Base-by-base conservation (phyloP, 2,888 invertebrate genomes). In the Brachyptera putata region DNA sequence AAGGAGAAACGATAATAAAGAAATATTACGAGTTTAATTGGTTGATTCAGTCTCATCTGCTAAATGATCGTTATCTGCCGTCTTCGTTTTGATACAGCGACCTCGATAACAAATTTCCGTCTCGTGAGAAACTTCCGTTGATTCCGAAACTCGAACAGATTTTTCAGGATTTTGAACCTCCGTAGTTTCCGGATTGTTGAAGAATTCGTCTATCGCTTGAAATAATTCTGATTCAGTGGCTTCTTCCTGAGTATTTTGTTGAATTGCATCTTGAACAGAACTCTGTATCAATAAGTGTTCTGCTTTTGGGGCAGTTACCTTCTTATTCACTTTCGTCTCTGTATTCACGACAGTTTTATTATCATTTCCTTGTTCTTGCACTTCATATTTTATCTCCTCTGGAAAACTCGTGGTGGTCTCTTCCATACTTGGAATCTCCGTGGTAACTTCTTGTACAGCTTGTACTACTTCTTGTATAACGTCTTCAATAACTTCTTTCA, bases 51-150 rank as follows among this genome's bases (percentile, higher is more conserved):
- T 16, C 21, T 58, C 48, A 30, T 36, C 58, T 26, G 36, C 43
- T 14, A 57, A 22, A 26, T 61, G 57, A 36, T 61, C 57, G 55
- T 18, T 41, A 13, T 57, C 60, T 13, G 37, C 41, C 9, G 61
- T 46, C 37, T 70, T 71, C n/a, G 78, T 77, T 76, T 91, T 91
- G 64, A 91, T 84, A 73, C 92, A 92, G 70, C 86, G 85, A 13
- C 92, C 92, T 71, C 88, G 84, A 73, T 87, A 92, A 71, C 92
- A 92, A 64, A 92, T 92, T 76, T 91, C 91, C 34, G 91, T 91
- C 80, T 91, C 90, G 67, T 91, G 87, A 13, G 90, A 88, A 43
- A 89, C 79, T 73, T 89, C 89, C 18, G 90, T 90, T 1, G 89
- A 88, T 69, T 87, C 89, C 1, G 89, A 88, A 0, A 91, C 91